phyloP scores from a whole-genome alignment of 1,140 invertebrate genomes.

The Ganaspis sp. region DNA sequence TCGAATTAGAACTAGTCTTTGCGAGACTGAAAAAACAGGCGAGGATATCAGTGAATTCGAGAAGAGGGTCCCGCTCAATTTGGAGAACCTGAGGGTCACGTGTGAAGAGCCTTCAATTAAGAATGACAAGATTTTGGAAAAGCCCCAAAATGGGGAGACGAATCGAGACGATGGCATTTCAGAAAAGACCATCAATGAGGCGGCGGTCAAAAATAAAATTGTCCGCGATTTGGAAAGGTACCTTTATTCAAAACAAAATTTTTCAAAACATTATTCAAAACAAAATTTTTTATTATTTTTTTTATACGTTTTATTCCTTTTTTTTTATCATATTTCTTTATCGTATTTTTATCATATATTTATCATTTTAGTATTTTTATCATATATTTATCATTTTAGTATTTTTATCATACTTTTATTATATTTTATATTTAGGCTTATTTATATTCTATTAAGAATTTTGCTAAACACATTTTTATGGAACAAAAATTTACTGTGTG shows the following conservation, averaged over 20 bases:
- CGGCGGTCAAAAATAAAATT: constrained; percentile 63
- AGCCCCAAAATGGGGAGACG: too few species aligned
- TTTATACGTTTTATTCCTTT: background rate
- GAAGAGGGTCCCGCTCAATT: constrained; percentile 53
- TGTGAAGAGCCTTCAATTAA: constrained; percentile 18
- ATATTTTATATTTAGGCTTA: too few species aligned
- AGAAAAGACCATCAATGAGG: constrained; percentile 47
- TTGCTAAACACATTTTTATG: too few species aligned
- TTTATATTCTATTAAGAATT: too few species aligned
- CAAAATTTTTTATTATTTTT: too few species aligned
- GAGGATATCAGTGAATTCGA: constrained; percentile 65
- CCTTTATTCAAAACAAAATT: background rate
- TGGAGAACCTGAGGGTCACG: constrained; percentile 42
- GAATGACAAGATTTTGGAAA: background rate
- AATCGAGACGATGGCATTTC: background rate
- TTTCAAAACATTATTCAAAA: too few species aligned
- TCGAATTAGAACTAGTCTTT: constrained; percentile 68
- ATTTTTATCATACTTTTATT: too few species aligned
- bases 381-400: too few species aligned
- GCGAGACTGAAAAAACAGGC: constrained; percentile 64
- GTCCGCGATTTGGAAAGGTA: constrained; percentile 66
- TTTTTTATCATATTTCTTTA: too few species aligned
- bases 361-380: too few species aligned
- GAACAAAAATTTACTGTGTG: background rate
- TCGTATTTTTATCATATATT: too few species aligned